A percentile compares a stretch with the other conserved stretches of the same genome.
Evolutionary conservation across 2,113 vertebrate genomes (phyloP).

Genomic region (Cichladusa arquata): DNA sequence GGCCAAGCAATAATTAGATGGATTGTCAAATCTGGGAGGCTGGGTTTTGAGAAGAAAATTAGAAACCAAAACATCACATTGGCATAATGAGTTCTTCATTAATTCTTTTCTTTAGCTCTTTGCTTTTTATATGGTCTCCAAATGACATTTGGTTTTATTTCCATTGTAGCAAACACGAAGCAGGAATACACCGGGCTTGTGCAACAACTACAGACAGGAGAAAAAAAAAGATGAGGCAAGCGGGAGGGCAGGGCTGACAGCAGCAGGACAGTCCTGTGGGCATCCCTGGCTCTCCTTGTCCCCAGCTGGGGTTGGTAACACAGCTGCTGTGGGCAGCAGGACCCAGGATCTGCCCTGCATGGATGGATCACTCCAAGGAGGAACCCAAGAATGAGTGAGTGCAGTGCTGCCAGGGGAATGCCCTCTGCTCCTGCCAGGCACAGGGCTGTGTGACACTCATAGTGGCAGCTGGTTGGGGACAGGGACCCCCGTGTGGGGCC

Average conservation of each 20-base stretch:
- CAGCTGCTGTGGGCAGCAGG: neutral
- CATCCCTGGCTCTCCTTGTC: neutral
- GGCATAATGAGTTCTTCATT: slow-evolving; percentile 46
- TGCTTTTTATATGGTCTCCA: neutral
- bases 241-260: rapidly evolving
- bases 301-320: neutral
- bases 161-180: neutral
- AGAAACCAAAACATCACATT: slow-evolving; percentile 48
- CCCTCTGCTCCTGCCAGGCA: neutral
- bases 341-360: neutral
- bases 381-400: neutral
- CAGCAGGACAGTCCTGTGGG: rapidly evolving
- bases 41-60: slow-evolving; percentile 16
- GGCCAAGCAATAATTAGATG: slow-evolving; percentile 34
- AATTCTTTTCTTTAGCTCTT: slow-evolving; percentile 26
- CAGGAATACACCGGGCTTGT: neutral
- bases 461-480: neutral
- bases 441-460: neutral
- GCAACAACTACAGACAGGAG: neutral
- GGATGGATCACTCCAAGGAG: neutral
- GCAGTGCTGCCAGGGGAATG: neutral
- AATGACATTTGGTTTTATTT: neutral
- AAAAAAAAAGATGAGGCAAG: neutral
- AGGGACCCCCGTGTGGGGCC: neutral
- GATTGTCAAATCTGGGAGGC: slow-evolving; percentile 27